Conservation (phyloP, 1,140 invertebrate genomes). For the Drosophila saltans region DNA sequence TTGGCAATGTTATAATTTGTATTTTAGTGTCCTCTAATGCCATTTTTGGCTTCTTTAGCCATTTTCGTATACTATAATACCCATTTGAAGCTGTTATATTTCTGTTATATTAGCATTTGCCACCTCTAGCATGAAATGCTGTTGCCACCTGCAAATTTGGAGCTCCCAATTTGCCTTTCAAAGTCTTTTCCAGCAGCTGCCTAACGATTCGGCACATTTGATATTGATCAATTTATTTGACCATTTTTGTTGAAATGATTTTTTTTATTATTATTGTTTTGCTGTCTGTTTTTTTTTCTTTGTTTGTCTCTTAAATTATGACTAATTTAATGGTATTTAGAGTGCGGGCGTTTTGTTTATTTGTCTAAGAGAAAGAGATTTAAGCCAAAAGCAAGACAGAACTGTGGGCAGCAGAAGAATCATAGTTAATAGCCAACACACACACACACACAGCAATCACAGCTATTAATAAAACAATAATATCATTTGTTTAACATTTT, state of each 20-base stretch:
- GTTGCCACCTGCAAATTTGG: neutral
- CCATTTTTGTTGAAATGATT: slow-evolving; percentile 60
- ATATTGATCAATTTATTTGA: slow-evolving; percentile 55
- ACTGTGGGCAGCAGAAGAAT: slow-evolving; percentile 57
- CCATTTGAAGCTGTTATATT: neutral
- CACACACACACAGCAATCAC: slow-evolving; percentile 28
- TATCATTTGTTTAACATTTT: slow-evolving; percentile 61
- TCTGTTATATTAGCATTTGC: neutral
- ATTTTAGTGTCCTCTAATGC: no score
- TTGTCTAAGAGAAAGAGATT: neutral
- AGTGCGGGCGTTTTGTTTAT: slow-evolving; percentile 53
- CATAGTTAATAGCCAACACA: neutral
- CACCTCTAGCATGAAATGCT: neutral
- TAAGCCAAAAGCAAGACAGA: slow-evolving; percentile 46
- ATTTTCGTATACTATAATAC: no score
- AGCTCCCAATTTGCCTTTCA: slow-evolving; percentile 29
- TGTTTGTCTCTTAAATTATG: slow-evolving; percentile 48
- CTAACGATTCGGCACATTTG: slow-evolving; percentile 41
- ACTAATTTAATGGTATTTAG: slow-evolving; percentile 72
- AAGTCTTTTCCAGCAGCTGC: slow-evolving; percentile 37
- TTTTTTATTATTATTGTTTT: slow-evolving; percentile 9
- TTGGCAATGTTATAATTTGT: no score
- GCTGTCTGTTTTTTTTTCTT: neutral
- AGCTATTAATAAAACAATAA: slow-evolving; percentile 67
- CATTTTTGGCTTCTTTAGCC: no score